Conservation (phyloP, 2,113 vertebrate species). For the Charadrius vociferus region DNA sequence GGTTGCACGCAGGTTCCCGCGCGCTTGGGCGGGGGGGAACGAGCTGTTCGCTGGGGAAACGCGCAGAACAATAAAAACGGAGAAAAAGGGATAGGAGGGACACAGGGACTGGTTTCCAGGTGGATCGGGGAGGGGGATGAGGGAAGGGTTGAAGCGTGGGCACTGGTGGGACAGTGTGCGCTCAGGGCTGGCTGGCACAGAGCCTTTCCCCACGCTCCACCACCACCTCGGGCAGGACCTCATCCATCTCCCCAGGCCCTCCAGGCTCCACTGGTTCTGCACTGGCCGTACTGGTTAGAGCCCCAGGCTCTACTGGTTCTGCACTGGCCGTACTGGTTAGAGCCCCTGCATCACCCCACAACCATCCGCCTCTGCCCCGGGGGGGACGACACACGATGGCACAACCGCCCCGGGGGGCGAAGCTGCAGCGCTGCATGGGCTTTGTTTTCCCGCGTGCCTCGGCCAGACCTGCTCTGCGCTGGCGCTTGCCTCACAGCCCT, state of each 20-base stretch:
- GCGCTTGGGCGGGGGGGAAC: neutral
- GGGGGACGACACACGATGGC: neutral
- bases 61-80: neutral
- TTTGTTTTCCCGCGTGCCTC: neutral
- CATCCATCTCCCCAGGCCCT: neutral
- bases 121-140: neutral
- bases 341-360: neutral
- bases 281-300: neutral
- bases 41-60: neutral
- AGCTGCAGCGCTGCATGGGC: neutral
- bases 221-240: neutral
- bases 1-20: too few relatives aligned
- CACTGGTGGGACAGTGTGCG: rapidly evolving
- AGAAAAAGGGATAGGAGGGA: neutral
- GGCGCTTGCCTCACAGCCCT: neutral
- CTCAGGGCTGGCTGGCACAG: neutral
- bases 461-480: neutral
- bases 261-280: conserved; percentile 20
- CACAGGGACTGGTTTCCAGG: neutral
- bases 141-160: neutral
- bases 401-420: neutral
- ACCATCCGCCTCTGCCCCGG: neutral
- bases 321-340: neutral
- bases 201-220: neutral
- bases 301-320: conserved; percentile 18